A percentile compares a stretch with the other conserved stretches of the same genome.
Evolutionary conservation across 1,140 invertebrate genomes (phyloP).

Genomic region (Dufourea novaeangliae): DNA sequence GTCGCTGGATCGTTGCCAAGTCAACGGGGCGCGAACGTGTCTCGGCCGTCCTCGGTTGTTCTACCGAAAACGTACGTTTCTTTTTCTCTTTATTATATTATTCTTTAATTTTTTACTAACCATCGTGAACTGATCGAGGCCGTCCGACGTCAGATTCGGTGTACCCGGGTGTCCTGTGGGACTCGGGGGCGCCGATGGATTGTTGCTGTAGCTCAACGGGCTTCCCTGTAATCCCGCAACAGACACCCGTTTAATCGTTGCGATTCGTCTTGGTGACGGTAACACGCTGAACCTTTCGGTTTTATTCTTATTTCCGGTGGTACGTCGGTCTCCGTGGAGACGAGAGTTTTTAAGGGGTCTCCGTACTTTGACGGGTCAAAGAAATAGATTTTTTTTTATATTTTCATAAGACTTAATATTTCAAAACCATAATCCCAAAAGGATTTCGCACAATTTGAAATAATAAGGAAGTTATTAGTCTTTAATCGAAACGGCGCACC

Average conservation of each 20-base stretch:
- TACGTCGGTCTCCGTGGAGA: too few species aligned
- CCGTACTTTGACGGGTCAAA: too few species aligned
- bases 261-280: not conserved
- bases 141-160: conserved; percentile 73
- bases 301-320: too few species aligned
- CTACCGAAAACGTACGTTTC: not conserved
- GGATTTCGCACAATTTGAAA: too few species aligned
- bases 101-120: conserved; percentile 85
- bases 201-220: conserved; percentile 80
- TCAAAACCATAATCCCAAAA: too few species aligned
- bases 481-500: too few species aligned
- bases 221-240: conserved; percentile 73
- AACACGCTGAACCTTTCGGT: too few species aligned
- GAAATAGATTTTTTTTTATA: too few species aligned
- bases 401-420: too few species aligned
- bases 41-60: not conserved
- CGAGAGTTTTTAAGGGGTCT: too few species aligned
- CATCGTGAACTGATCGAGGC: conserved; percentile 89
- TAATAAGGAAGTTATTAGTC: too few species aligned
- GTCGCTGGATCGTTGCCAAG: conserved; percentile 37
- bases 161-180: conserved; percentile 76
- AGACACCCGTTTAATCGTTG: not conserved
- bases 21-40: not conserved
- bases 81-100: too few species aligned
- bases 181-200: conserved; percentile 79